A percentile compares a stretch with the other conserved stretches of the same genome.
Evolutionary conservation across 1,140 invertebrate species (phyloP).

Genomic region (Bombus sibiricus): DNA sequence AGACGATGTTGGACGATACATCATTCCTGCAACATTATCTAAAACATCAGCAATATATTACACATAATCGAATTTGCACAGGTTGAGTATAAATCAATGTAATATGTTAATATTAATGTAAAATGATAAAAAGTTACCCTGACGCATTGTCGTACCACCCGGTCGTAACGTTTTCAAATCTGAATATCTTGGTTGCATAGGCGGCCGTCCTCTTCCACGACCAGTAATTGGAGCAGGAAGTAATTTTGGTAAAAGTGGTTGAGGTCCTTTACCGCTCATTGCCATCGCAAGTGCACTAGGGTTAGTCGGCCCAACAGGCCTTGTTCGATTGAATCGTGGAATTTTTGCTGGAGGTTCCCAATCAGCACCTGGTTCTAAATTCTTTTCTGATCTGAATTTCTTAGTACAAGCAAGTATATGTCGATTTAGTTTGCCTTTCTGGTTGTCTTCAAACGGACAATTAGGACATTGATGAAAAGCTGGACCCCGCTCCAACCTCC

Average conservation of each 20-base stretch:
- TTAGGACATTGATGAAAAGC: constrained; percentile 96
- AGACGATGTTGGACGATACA: constrained; percentile 84
- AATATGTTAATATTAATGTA: constrained; percentile 2
- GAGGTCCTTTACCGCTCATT: constrained; percentile 79
- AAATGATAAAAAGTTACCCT: constrained; percentile 64
- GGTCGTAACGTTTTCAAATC: constrained; percentile 79
- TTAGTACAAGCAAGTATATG: constrained; percentile 95
- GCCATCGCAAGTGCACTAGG: constrained; percentile 79
- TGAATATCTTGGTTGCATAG: constrained; percentile 80
- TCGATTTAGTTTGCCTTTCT: constrained; percentile 95
- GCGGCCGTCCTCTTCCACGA: constrained; percentile 78
- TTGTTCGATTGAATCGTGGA: constrained; percentile 86
- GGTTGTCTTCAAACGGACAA: constrained; percentile 97
- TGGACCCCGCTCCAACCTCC: constrained; percentile 91
- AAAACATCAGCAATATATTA: constrained; percentile 45
- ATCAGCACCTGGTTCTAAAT: constrained; percentile 91
- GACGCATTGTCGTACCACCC: constrained; percentile 72
- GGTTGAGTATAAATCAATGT: not conserved
- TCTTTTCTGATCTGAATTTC: constrained; percentile 94
- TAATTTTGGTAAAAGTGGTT: constrained; percentile 83
- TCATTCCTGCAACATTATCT: constrained; percentile 82
- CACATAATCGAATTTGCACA: not conserved
- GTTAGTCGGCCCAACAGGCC: constrained; percentile 79
- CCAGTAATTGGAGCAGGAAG: constrained; percentile 78
- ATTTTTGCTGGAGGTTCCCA: constrained; percentile 97